These are phyloP conservation scores for Monochamus alternatus DNA, from an alignment of 2,888 invertebrate genomes.

Conservation along the genomic window DNA sequence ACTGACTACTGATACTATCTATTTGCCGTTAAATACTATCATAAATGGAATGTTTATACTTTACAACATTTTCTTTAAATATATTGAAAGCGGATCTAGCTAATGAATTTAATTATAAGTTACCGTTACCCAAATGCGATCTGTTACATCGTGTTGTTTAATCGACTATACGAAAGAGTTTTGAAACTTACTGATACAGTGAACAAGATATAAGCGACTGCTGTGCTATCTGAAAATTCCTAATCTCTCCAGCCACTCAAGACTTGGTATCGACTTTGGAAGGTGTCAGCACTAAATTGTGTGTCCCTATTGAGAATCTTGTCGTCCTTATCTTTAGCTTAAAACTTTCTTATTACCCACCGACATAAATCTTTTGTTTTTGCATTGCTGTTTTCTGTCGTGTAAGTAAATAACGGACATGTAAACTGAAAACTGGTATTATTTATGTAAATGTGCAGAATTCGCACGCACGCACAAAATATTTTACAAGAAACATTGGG, in stretches of 20 bases:
- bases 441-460: no score
- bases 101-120: no score
- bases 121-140: background rate
- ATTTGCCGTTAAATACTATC: no score
- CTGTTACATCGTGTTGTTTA: background rate
- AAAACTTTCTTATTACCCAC: conserved; percentile 29
- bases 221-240: conserved; percentile 28
- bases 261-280: conserved; percentile 35
- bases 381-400: no score
- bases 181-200: conserved; percentile 17
- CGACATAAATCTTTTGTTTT: conserved; percentile 28
- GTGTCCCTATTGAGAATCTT: conserved; percentile 30
- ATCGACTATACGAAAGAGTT: background rate
- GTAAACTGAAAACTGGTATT: no score
- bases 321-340: conserved; percentile 36
- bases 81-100: no score
- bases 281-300: conserved; percentile 40
- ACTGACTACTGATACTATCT: no score
- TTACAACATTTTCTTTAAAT: no score
- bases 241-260: conserved; percentile 34
- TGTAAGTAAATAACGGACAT: no score
- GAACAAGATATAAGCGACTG: conserved; percentile 30
- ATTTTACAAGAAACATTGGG: no score
- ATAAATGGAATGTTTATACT: no score
- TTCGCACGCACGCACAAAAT: no score